Conservation (phyloP, 2,113 vertebrate genomes). For the Chlamydotis undulata region DNA sequence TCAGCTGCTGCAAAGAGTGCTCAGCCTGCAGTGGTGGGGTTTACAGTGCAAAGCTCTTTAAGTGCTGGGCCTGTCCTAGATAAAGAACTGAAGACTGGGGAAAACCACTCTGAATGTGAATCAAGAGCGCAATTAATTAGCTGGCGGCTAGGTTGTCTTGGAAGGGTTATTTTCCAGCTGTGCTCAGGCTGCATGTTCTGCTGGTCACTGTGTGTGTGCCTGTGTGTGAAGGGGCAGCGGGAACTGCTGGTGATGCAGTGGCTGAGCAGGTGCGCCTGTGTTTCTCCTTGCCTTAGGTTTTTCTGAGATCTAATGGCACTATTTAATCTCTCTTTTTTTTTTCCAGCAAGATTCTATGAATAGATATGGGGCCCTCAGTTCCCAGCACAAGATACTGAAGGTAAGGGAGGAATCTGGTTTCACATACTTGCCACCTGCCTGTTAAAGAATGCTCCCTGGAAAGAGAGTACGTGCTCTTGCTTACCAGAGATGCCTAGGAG, state of each 20-base stretch:
- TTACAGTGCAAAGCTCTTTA: background rate
- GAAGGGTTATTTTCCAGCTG: background rate
- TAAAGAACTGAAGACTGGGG: too few relatives aligned
- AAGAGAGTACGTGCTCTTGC: fast-evolving
- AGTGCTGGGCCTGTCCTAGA: background rate
- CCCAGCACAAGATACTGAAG: slow-evolving; percentile 78
- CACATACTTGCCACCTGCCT: fast-evolving
- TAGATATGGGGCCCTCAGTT: slow-evolving; percentile 73
- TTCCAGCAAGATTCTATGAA: slow-evolving; percentile 80
- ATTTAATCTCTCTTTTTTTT: background rate
- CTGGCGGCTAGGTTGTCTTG: background rate
- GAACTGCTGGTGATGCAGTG: background rate
- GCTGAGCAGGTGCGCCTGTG: background rate
- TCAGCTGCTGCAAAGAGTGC: background rate
- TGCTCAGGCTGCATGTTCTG: background rate
- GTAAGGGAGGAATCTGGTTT: slow-evolving; percentile 6
- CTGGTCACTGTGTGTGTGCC: background rate
- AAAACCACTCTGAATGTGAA: fast-evolving
- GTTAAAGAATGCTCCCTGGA: background rate
- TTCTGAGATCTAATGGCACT: background rate
- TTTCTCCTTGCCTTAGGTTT: background rate
- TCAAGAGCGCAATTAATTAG: background rate
- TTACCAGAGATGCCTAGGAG: background rate
- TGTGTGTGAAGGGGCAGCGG: background rate
- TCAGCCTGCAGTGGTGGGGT: background rate